Evolutionary conservation across 2,797 vertebrate species (phyloP), one percentile per base, ranked within the genome.

Genomic region (Carapus acus): DNA sequence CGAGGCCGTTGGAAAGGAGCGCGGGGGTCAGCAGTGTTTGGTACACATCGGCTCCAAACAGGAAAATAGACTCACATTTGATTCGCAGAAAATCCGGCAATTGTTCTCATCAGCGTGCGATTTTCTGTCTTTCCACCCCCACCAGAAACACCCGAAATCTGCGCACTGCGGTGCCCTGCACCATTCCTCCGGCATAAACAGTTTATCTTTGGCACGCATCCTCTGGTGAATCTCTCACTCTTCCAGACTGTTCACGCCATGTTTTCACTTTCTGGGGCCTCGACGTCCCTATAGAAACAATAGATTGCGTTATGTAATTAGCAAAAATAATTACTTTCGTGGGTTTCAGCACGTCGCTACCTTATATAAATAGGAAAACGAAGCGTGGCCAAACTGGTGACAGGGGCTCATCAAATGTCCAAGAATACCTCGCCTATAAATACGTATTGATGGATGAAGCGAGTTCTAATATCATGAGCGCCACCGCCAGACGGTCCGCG

Each of bases 61-160:
- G 92, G 90, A 92, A 93, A 91, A 91, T 90, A 88, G 90, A 88
- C 83, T 81, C 85, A 88, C 84, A 86, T 88, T 91, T 90, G 88
- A 89, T 91, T 93, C 86, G 87, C 81, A 80, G 74, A 90, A 90
- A 85, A 91, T 93, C 92, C 92, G 91, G 90, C 79, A 76, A 96
- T 95, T 96, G 93, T 94, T 90, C 72, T 58, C 69, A 81, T 80
- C 84, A 73, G 86, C 88, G 74, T 78, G 77, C 75, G 83, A n/a
- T 82, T 85, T 77, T 54, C 23, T 58, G 50, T 52, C 38, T 24
- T 14, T 47, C 52, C 55, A 72, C 31, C 31, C 77, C 58, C 37
- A 58, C 41, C 49, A 77, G 79, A 87, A 88, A 78, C 80, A 85
- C 83, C 74, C 54, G 8, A 63, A 69, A 77, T 81, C 54, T 45